A percentile compares a stretch with the other conserved stretches of the same genome.
These are phyloP conservation scores for Lycorma delicatula DNA, from an alignment of 1,140 invertebrate genomes.

Conservation along the genomic window DNA sequence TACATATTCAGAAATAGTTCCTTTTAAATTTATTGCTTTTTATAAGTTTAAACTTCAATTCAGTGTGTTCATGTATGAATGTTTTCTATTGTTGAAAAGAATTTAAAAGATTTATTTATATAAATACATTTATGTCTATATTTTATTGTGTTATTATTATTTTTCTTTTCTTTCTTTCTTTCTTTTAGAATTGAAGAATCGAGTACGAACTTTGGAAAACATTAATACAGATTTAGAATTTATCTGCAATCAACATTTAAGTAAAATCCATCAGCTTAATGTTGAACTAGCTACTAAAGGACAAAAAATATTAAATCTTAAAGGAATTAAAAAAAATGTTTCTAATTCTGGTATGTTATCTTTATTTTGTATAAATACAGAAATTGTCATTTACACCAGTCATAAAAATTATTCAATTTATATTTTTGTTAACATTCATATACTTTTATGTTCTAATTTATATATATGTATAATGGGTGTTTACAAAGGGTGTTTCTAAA, in stretches of 20 bases:
- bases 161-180: constrained; percentile 23
- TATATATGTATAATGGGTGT: neutral
- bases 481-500: too few relatives aligned
- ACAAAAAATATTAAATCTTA: constrained; percentile 46
- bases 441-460: neutral
- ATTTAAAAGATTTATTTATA: neutral
- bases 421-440: neutral
- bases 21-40: neutral
- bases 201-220: constrained; percentile 45
- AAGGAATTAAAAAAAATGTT: constrained; percentile 27
- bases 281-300: constrained; percentile 46
- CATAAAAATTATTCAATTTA: neutral
- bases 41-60: neutral
- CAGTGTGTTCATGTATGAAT: neutral
- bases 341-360: constrained; percentile 30
- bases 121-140: neutral
- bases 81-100: neutral
- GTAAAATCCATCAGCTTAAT: constrained; percentile 46
- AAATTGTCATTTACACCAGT: neutral
- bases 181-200: constrained; percentile 46
- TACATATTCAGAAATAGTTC: too few relatives aligned
- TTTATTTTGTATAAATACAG: neutral
- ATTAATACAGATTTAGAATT: constrained; percentile 50
- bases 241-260: constrained; percentile 46
- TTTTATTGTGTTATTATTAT: neutral